Evolutionary conservation across 2,888 invertebrate species (phyloP), one percentile per base, ranked within the genome.

Genomic region (Hydroisotoma schaefferi): DNA sequence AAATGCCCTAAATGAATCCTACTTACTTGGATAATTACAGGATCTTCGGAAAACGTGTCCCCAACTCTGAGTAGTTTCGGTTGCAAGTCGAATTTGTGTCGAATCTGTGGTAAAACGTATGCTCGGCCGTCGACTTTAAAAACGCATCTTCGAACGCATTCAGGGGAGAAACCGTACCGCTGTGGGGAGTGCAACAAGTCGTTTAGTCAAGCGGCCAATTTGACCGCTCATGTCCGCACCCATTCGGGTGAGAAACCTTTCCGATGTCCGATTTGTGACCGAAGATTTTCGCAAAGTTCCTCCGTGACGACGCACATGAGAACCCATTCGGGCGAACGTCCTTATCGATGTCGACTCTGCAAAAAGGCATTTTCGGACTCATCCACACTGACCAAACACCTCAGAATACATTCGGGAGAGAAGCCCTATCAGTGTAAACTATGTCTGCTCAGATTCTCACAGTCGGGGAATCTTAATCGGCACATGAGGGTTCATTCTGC

Each of bases 241-340:
- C 98, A 98, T 78, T 90, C 90, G 62, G 98, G 98, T 1, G 98
- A 99, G 80, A 99, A 99, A 76, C 98, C 99, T 43, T 99, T 98
- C 77, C 86, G 89, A 72, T 99, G 99, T 81, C 92, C 93, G 23
- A 92, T 98, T 71, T 99, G 99, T 78, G 93, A 94, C 76, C 84
- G 98, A 63, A 85, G 94, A 73, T 99, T 99, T 78, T 95, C 95
- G 61, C 98, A 99, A 76, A 87, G 87, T 76, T 94, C 94, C 65
- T 82, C 82, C 2, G 94, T 99, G 55, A 99, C 98, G 58, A 98
- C 98, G 70, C 99, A 99, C 81, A 95, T 97, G 94, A 84, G 98
- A 76, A 99, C 98, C n/a, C 98, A 99, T 80, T 94, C 94, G n/a
- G 98, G 97, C n/a, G 97, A 98, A 77, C 83, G 95, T 59, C 98